Evolutionary conservation across 2,888 invertebrate genomes (phyloP).

Genomic region (Cantharis lateralis): DNA sequence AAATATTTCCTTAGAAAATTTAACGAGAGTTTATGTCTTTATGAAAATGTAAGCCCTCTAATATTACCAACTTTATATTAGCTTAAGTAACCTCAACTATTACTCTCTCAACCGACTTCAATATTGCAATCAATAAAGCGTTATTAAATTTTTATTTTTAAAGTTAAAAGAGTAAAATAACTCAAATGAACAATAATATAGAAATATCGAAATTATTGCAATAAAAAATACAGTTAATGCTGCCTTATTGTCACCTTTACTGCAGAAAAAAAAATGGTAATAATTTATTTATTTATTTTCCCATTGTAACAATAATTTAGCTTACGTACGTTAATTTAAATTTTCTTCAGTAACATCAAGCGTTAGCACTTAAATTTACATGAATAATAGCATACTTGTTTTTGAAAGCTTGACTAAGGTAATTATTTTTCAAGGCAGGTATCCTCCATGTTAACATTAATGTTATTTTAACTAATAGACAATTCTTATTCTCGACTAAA

Average conservation of each 20-base stretch:
- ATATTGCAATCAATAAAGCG: not conserved
- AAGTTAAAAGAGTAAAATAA: not conserved
- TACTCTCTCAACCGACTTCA: not conserved
- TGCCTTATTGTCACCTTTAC: too few relatives aligned
- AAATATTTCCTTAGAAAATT: not conserved
- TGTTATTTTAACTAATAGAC: not conserved
- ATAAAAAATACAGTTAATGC: not conserved
- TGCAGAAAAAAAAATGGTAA: not conserved
- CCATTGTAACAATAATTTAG: not conserved
- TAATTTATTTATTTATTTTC: not conserved
- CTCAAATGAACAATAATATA: not conserved
- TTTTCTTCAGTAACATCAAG: not conserved
- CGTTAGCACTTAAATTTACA: slow-evolving; percentile 2
- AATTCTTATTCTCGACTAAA: not conserved
- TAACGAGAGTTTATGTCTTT: not conserved
- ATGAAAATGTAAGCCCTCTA: not conserved
- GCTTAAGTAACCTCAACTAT: not conserved
- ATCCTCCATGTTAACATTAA: not conserved
- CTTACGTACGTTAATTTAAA: not conserved
- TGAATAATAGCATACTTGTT: not conserved
- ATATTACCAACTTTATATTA: not conserved
- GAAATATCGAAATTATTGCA: not conserved
- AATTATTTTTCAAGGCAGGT: not conserved
- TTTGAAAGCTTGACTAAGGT: not conserved
- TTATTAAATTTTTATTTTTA: not conserved